Base-by-base conservation (phyloP, 2,797 vertebrate species). In the Staurois parvus region DNA sequence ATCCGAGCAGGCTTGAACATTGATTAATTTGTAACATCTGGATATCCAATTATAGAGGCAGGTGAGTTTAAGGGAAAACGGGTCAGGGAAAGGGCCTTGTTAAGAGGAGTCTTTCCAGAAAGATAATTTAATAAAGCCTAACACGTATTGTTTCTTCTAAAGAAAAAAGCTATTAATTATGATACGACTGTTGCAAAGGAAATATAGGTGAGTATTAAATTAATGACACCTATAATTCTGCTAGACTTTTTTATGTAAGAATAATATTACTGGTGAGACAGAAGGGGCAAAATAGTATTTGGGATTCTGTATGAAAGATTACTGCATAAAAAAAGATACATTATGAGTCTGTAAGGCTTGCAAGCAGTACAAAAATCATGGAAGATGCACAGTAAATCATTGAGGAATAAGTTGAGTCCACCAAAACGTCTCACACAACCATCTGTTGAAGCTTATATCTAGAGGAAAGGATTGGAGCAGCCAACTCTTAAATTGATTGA, bases 21-120 rank as follows among this genome's bases (percentile, higher is more conserved):
- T 81, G 78, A 85, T 81, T 85, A 81, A 81, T 85, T 80, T 62
- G 78, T 30, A 85, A 76, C 84, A 85, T 85, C 84, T 76, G 84
- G 78, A 37, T 80, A 37, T 42, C 72, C 84, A 76, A 76, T 81
- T 76, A 76, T 59, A 81, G 72, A 85, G 28, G 34, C 78, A 85
- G 84, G 78, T 85, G 84, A 85, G 76, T 40, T 26, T 75, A 62
- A 85, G 45, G 69, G 69, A 66, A 76, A 81, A 76, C 78, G 75
- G 72, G 84, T 76, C 72, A 76, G 32, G 32, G 62, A 70, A 59
- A 48, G 69, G 19, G 29, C 67, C 72, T 85, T 81, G 73, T 75
- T 74, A 45, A 17, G 29, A 66, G n/a, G 29, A 56, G 72, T 37
- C 62, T 68, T 68, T 75, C n/a, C 21, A 30, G 69, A 28, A 52